Evolutionary conservation across 2,888 invertebrate species (phyloP), one percentile per base, ranked within the genome.

Genomic region (Drosophila meridiana): DNA sequence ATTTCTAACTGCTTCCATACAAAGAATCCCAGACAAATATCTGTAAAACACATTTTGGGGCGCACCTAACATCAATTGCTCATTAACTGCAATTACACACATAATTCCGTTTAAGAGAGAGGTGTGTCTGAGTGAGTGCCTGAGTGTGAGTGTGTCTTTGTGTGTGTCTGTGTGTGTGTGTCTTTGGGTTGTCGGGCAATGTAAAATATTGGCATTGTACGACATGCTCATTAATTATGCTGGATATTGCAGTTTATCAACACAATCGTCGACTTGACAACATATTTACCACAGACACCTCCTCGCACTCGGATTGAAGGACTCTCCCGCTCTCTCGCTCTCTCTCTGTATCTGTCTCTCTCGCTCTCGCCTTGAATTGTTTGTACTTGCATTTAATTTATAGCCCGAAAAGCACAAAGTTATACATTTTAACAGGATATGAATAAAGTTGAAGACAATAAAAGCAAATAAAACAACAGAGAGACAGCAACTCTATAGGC

Each of bases 361-460:
- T 47, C 3, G 0, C 48, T 30, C 8, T 67, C 45, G 69, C 47
- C 76, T 66, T 63, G 65, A 61, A 60, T 72, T 66, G 62, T 75
- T 70, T 72, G 77, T 77, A 63, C 77, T 78, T 77, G 81, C 77
- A 89, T 86, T 89, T 89, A 89, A 86, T 86, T 89, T 86, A 86
- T 87, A 86, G 82, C 90, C 85, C 89, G 69, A 82, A 78, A 89
- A 89, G 86, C 89, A 83, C 82, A 89, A 89, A 89, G 85, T 86
- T 90, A 83, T 88, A 87, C 86, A 90, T 89, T 90, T 87, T 76
- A 87, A 83, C 87, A 87, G 90, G 87, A 87, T 87, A 87, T 87
- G 89, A 87, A 90, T 90, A 87, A 87, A 87, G 87, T 87, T 87
- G 84, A 80, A 87, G 89, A 90, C 89, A 87, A 90, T 89, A 83